Evolutionary conservation across 2,113 vertebrate species (phyloP), one percentile per base, ranked within the genome.

Genomic region (Gasterosteus aculeatus): DNA sequence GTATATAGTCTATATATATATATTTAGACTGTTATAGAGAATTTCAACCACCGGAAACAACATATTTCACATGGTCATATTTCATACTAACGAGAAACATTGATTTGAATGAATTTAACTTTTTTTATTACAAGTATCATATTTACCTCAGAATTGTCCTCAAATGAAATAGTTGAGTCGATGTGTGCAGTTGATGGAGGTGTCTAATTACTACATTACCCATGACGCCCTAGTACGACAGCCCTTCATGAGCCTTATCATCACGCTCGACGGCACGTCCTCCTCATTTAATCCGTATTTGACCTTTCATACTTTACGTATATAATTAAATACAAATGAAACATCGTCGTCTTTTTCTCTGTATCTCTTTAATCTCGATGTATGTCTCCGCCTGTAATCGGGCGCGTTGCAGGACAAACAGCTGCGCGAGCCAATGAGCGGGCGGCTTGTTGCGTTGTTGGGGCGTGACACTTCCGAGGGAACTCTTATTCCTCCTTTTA

Each of bases 391-490:
- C 0, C 42, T 3, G 8, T 10, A 22, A 67, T 59, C 44, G 44
- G 1, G 5, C 10, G 53, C 54, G 15, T n/a, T 11, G 33, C 12
- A 33, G 38, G 59, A 82, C 74, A 60, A 54, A 26, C 51, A 73
- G 84, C 75, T 2, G 8, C 63, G 66, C 1, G 80, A 88, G 81
- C 92, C 94, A 94, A 94, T 93, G 41, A 72, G 66, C 31, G 57
- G 8, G 7, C 72, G 60, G 78, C 22, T 92, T 93, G 72, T 91
- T 92, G 42, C 71, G 56, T 70, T 18, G 90, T 91, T 72, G 85
- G 85, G 87, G 82, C 90, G 77, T 90, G 69, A 31, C 66, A 80
- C 53, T 41, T 26, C 56, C 70, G 73, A 75, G 80, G 73, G 88
- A 90, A 89, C 85, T 39, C 49, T 61, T 59, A 41, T 78, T 73